Base-by-base conservation (phyloP, 92 coral and sea anemone species). In the Porites cylindrica region DNA sequence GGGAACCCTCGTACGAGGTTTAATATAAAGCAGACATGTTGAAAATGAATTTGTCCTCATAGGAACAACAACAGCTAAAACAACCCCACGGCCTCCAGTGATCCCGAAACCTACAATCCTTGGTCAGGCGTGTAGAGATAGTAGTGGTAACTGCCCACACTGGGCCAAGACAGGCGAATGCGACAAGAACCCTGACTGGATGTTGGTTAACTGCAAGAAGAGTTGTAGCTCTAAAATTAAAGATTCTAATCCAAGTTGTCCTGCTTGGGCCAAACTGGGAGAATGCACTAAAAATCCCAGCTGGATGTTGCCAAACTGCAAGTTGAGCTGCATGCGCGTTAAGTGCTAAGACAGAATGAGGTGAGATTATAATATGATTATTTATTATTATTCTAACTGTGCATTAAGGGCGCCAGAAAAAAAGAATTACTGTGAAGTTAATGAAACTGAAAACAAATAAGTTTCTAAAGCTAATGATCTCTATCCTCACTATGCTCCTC, bases 151-250 rank as follows among this genome's bases (percentile, higher is more conserved):
- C 26, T 94, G 97, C 66, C 82, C 77, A 4, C 12, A 7, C 51
- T 95, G 96, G 98, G 94, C 96, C 21, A 21, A 66, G 51, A 81
- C 75, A 1, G 98, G 95, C 52, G 86, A 89, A 23, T 95, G 98
- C 81, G 66, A 29, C 14, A 88, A 76, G 75, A 86, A 87, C 88
- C 76, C 64, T 16, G 65, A 16, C 51, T 95, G 72, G 76, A 93
- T 95, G 98, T 11, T 64, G 23, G 29, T 6, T 0, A 71, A 88
- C 72, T 95, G 98, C 70, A 73, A 70, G 60, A 89, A 74, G 66
- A 91, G 93, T 54, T 95, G 98, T 71, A 80, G 13, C 17, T 38
- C 47, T 38, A 38, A 38, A 4, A 38, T 38, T 38, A 56, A 52
- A 73, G 96, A 93, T 78, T 32, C 47, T 1, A 11, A 88, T 16